phyloP scores from a whole-genome alignment of 2,113 vertebrate genomes.

The Rhabdornis inornatus region DNA sequence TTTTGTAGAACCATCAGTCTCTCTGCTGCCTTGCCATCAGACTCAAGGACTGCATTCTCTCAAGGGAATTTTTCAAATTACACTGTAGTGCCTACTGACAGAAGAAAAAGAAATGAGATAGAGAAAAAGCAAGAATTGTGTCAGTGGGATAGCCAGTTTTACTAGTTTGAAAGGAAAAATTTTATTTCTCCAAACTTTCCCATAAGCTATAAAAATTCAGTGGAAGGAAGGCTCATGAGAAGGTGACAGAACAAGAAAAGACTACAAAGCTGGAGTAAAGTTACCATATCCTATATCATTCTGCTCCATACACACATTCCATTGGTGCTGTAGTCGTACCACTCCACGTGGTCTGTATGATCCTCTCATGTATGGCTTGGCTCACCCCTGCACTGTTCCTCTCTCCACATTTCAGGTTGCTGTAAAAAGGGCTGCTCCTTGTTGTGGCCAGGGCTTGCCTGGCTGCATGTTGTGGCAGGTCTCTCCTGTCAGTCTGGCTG shows the following conservation, averaged over 20 bases:
- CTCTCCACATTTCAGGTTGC: neutral
- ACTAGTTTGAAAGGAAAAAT: neutral
- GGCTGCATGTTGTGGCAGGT: slow-evolving; percentile 17
- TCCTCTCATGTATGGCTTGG: neutral
- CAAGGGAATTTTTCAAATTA: neutral
- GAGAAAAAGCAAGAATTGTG: neutral
- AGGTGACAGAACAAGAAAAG: neutral
- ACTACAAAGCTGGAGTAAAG: neutral
- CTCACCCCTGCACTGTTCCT: neutral
- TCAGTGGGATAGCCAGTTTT: neutral
- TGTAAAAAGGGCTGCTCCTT: neutral
- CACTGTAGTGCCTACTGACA: neutral
- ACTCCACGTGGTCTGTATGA: neutral
- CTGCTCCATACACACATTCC: neutral
- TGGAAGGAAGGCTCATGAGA: neutral
- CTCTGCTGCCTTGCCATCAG: neutral
- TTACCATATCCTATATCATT: neutral
- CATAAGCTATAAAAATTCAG: neutral
- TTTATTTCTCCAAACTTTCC: neutral
- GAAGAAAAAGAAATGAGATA: neutral
- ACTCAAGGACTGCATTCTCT: neutral
- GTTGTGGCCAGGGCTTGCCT: neutral
- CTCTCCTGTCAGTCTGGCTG: neutral
- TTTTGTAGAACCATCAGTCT: neutral
- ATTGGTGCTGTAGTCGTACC: neutral